Evolutionary conservation across 2,888 invertebrate genomes (phyloP).

Genomic region (Noctua janthe): DNA sequence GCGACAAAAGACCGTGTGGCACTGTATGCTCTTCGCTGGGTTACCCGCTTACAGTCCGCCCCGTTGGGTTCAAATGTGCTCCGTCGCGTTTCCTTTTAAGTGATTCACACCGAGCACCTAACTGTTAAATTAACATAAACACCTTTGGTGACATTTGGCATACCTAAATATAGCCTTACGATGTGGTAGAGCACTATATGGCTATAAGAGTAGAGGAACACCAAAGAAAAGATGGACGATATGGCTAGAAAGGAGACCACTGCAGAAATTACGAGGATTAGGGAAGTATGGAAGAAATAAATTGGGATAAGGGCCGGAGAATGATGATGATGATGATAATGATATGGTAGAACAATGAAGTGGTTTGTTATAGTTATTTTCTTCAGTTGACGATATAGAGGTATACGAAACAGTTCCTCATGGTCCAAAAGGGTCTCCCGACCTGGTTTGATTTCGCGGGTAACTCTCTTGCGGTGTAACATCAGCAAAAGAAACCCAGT

Average conservation of each 20-base stretch:
- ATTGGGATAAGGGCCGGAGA: no score
- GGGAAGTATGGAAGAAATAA: no score
- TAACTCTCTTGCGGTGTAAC: neutral
- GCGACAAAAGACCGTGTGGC: neutral
- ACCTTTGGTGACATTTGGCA: neutral
- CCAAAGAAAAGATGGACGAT: no score
- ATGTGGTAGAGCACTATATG: neutral
- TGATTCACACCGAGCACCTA: neutral
- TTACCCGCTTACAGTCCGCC: neutral
- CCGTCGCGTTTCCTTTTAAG: constrained; percentile 2
- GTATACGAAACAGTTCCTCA: neutral
- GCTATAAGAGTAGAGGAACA: no score
- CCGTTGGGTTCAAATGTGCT: constrained; percentile 1
- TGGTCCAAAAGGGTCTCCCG: neutral
- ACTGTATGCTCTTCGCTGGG: neutral
- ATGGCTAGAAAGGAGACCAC: no score
- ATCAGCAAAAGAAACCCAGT: neutral
- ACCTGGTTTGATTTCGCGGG: neutral
- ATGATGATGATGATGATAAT: neutral
- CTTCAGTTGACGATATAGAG: neutral
- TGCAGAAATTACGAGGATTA: no score
- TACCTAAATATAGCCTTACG: neutral
- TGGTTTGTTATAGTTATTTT: neutral
- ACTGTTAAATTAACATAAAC: neutral
- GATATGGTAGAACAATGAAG: neutral